A percentile compares a stretch with the other conserved stretches of the same genome.
These are phyloP conservation scores for Tolypeutes matacus DNA, from an alignment of 2,797 vertebrate species.

Conservation along the genomic window DNA sequence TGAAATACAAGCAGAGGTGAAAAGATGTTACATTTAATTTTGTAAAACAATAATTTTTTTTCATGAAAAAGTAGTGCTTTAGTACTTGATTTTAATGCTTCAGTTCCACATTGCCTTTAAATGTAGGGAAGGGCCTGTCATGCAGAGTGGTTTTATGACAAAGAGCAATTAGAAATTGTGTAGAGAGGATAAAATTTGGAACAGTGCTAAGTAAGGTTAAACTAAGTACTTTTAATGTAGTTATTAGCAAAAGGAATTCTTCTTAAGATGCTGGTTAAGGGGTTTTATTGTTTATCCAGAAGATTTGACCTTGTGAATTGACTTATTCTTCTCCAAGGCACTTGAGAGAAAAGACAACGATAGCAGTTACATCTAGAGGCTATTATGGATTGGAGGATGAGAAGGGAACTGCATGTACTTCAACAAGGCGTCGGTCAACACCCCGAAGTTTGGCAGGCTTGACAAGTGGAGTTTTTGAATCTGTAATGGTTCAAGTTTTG, in stretches of 20 bases:
- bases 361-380: constrained; percentile 95
- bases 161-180: constrained; percentile 54
- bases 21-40: constrained; percentile 42
- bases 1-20: constrained; percentile 12
- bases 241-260: constrained; percentile 31
- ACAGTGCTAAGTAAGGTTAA: constrained; percentile 42
- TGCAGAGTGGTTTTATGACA: background rate
- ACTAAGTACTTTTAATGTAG: constrained; percentile 49
- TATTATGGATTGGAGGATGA: constrained; percentile 95
- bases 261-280: constrained; percentile 65
- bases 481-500: constrained; percentile 96
- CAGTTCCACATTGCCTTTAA: constrained; percentile 20
- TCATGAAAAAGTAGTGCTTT: constrained; percentile 48
- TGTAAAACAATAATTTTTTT: constrained; percentile 35
- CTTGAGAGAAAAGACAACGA: constrained; percentile 95
- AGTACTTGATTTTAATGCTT: constrained; percentile 60
- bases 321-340: constrained; percentile 89
- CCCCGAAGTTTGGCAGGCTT: constrained; percentile 93
- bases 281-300: constrained; percentile 64
- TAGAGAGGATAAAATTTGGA: constrained; percentile 56
- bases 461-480: constrained; percentile 93
- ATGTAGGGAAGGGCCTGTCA: background rate
- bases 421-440: constrained; percentile 93
- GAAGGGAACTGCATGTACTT: constrained; percentile 89
- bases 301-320: constrained; percentile 80